Percentiles rank a stretch among this genome's conserved stretches.
Conservation (phyloP, 2,888 invertebrate genomes). For the Omphaloscelis lunosa region DNA sequence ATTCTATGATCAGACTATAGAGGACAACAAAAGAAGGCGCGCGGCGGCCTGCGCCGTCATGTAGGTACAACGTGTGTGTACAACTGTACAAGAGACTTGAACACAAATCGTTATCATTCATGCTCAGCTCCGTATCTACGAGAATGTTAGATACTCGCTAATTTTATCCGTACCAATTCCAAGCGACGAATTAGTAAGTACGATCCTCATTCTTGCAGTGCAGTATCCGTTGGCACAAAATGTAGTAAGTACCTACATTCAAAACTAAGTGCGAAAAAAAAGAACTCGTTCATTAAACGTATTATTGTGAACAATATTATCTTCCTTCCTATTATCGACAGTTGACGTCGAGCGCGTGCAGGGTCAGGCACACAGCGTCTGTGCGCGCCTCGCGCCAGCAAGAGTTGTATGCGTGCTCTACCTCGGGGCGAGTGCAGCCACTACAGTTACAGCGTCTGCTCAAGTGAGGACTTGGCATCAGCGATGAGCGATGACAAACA, state of each 20-base stretch:
- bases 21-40: not conserved
- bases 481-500: not conserved
- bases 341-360: not conserved
- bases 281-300: not conserved
- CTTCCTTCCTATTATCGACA: constrained; percentile 14
- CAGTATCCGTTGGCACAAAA: not conserved
- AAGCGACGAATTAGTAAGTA: not conserved
- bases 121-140: not conserved
- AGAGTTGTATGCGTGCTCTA: not conserved
- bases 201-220: not conserved
- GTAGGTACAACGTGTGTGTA: not conserved
- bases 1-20: not conserved
- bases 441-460: not conserved
- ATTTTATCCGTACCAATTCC: not conserved
- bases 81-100: constrained; percentile 15
- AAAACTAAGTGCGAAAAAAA: not conserved
- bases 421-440: not conserved
- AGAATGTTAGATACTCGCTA: not conserved
- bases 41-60: not conserved
- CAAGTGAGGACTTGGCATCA: not conserved
- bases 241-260: not conserved
- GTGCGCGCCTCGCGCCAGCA: not conserved
- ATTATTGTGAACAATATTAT: constrained; percentile 8
- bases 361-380: not conserved
- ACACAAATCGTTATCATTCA: constrained; percentile 5